A percentile compares a stretch with the other conserved stretches of the same genome.
Conservation (phyloP, 2,888 invertebrate species). For the Cistogaster globosa region DNA sequence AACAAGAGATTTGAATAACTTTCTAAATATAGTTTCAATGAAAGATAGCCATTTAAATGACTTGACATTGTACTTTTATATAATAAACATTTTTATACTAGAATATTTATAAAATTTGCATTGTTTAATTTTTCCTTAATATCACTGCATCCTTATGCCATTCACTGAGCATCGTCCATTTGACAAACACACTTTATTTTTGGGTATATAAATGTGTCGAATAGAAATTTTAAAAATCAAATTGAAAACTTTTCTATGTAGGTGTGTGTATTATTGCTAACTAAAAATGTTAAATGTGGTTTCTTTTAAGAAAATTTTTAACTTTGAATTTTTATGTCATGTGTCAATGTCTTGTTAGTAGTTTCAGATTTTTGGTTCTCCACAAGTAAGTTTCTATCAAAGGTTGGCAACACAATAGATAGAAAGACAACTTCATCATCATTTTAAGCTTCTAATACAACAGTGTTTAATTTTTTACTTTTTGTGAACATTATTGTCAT, state of each 20-base stretch:
- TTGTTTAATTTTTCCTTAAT: too few species aligned
- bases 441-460: neutral
- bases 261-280: neutral
- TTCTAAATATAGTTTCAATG: too few species aligned
- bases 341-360: slow-evolving; percentile 63
- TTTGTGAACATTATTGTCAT: slow-evolving; percentile 42
- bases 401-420: slow-evolving; percentile 7
- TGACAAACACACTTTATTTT: neutral
- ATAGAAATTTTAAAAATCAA: neutral
- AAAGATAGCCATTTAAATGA: too few species aligned
- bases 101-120: too few species aligned
- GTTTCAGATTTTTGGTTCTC: slow-evolving; percentile 30
- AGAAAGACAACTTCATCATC: slow-evolving; percentile 44
- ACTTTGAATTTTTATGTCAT: slow-evolving; percentile 51
- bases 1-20: too few species aligned
- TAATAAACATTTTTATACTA: too few species aligned
- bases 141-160: too few species aligned
- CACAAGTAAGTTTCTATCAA: neutral
- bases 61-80: too few species aligned
- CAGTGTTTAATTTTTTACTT: neutral
- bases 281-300: too few species aligned
- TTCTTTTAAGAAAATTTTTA: slow-evolving; percentile 19
- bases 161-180: too few species aligned
- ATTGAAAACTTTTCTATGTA: neutral
- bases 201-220: neutral